These are phyloP conservation scores for Oophaga pumilio DNA, from an alignment of 2,113 vertebrate species.

Conservation along the genomic window DNA sequence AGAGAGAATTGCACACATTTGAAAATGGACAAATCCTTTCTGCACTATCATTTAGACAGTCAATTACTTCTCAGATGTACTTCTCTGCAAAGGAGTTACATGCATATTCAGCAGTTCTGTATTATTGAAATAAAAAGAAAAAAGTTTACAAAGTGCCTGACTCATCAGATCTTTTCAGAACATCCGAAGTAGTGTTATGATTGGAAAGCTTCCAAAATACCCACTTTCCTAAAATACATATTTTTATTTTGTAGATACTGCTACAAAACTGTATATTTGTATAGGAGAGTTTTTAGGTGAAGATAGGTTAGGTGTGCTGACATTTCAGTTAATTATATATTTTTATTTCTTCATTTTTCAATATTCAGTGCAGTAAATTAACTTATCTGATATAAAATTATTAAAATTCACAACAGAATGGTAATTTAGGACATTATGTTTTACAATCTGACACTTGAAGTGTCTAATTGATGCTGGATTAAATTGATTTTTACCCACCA, in stretches of 20 bases:
- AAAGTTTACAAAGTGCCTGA: conserved; percentile 14
- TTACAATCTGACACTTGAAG: too few relatives aligned
- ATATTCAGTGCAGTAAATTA: background rate
- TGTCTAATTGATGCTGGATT: background rate
- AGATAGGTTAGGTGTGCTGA: background rate
- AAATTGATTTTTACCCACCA: background rate
- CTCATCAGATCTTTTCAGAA: background rate
- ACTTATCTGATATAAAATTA: background rate
- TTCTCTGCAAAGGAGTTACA: conserved; percentile 27
- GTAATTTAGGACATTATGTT: background rate
- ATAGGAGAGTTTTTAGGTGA: background rate
- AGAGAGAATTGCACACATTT: conserved; percentile 24
- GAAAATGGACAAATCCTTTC: conserved; percentile 46
- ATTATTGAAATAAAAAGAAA: conserved; percentile 21
- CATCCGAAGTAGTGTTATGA: conserved; percentile 16
- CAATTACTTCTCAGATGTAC: conserved; percentile 8
- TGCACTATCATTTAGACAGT: conserved; percentile 39
- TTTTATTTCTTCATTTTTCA: background rate
- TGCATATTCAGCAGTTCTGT: conserved; percentile 36
- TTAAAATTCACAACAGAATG: background rate
- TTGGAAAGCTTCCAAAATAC: conserved; percentile 21
- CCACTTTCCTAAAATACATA: background rate
- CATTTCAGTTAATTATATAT: background rate
- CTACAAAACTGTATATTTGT: background rate
- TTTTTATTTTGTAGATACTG: background rate